Evolutionary conservation across 2,797 vertebrate genomes (phyloP).

Genomic region (Scyliorhinus canicula): DNA sequence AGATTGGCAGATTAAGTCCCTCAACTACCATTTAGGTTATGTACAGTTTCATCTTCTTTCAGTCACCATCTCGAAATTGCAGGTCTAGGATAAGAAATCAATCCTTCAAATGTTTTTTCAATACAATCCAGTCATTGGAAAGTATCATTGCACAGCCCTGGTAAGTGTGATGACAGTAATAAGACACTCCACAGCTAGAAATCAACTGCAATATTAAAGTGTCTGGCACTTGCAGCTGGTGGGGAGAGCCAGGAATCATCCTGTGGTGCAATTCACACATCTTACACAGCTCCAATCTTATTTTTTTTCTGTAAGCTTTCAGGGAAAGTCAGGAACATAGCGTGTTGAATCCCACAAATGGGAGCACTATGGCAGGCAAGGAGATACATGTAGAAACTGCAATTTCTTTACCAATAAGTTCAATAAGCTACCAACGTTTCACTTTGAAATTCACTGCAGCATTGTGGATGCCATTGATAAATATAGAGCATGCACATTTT

Average conservation of each 20-base stretch:
- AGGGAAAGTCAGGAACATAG: not conserved
- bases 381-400: too few species aligned
- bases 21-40: not conserved
- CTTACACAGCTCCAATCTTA: not conserved
- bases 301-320: too few species aligned
- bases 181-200: not conserved
- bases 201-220: not conserved
- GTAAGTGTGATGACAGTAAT: not conserved
- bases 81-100: not conserved
- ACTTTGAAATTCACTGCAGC: not conserved
- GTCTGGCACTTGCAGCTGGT: not conserved
- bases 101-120: not conserved
- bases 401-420: not conserved
- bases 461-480: not conserved
- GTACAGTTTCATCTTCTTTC: not conserved
- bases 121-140: not conserved
- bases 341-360: not conserved
- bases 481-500: not conserved
- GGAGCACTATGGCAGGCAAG: not conserved
- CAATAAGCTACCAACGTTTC: not conserved
- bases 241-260: not conserved
- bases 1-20: not conserved
- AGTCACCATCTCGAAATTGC: not conserved
- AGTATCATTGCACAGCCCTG: too few species aligned
- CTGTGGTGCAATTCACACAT: not conserved